These are phyloP conservation scores for Kuschelorhynchus macadamiae DNA, from an alignment of 2,888 invertebrate genomes.

Conservation along the genomic window DNA sequence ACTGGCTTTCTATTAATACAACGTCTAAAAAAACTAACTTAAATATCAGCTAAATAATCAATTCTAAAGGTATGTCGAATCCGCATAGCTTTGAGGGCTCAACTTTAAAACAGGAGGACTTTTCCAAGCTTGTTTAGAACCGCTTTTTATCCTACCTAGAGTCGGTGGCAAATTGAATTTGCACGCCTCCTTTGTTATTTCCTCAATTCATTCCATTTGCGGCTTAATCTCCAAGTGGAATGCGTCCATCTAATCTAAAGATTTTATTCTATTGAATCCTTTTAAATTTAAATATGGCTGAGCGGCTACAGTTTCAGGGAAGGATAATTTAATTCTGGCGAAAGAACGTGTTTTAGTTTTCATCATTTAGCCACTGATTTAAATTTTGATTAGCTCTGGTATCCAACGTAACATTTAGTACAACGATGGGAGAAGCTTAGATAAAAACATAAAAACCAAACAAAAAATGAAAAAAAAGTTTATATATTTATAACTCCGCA, in stretches of 20 bases:
- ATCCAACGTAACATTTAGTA: no score
- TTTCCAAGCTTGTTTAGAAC: conserved; percentile 62
- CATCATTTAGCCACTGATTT: not conserved
- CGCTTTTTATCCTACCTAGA: conserved; percentile 65
- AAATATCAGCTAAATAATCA: no score
- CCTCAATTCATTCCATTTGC: conserved; percentile 60
- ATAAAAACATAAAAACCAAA: no score
- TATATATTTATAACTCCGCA: no score
- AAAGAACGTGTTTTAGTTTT: not conserved
- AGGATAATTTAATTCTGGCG: conserved; percentile 53
- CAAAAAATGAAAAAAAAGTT: no score
- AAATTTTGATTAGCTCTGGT: no score
- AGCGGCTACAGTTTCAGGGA: conserved; percentile 1
- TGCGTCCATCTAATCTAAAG: conserved; percentile 56
- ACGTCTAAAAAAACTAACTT: no score
- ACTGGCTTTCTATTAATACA: no score
- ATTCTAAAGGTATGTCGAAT: not conserved
- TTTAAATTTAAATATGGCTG: conserved; percentile 41
- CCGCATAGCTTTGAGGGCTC: not conserved
- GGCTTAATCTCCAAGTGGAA: conserved; percentile 59
- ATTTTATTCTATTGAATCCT: conserved; percentile 50
- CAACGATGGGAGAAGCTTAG: no score
- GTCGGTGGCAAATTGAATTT: conserved; percentile 65
- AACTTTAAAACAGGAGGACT: conserved; percentile 27
- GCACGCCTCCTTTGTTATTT: conserved; percentile 63